Evolutionary conservation across 2,888 invertebrate species (phyloP).

Genomic region (Nomada hirtipes): DNA sequence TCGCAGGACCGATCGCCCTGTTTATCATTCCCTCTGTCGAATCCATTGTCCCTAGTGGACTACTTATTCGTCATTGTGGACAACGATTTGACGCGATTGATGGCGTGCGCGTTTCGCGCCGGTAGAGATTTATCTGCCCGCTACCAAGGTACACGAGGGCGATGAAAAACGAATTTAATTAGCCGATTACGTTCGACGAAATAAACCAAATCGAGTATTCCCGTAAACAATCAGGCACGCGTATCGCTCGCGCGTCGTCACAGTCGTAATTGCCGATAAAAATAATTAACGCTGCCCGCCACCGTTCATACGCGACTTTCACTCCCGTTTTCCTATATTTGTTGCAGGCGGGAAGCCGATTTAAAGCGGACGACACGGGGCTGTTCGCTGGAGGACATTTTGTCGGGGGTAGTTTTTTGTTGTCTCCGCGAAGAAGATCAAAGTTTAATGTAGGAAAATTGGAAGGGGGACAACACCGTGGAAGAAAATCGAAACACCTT

Average conservation of each 20-base stretch:
- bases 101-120: slow-evolving; percentile 16
- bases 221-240: slow-evolving; percentile 11
- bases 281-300: slow-evolving; percentile 27
- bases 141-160: too few relatives aligned
- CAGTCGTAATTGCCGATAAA: slow-evolving; percentile 19
- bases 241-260: not conserved
- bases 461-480: not conserved
- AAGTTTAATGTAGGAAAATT: not conserved
- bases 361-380: not conserved
- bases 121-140: slow-evolving; percentile 24
- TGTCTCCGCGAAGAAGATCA: not conserved
- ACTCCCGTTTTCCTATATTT: not conserved
- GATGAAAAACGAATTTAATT: slow-evolving; percentile 23
- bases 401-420: not conserved
- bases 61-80: slow-evolving; percentile 61
- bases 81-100: slow-evolving; percentile 52
- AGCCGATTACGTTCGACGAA: slow-evolving; percentile 8
- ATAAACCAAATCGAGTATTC: not conserved
- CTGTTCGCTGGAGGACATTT: not conserved
- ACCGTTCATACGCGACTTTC: slow-evolving; percentile 3
- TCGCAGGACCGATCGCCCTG: slow-evolving; percentile 25
- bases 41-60: slow-evolving; percentile 48
- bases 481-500: not conserved
- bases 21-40: slow-evolving; percentile 57
- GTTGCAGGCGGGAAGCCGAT: not conserved